A percentile compares a stretch with the other conserved stretches of the same genome.
Evolutionary conservation across 2,797 vertebrate genomes (phyloP).

Genomic region (Gouania willdenowi): DNA sequence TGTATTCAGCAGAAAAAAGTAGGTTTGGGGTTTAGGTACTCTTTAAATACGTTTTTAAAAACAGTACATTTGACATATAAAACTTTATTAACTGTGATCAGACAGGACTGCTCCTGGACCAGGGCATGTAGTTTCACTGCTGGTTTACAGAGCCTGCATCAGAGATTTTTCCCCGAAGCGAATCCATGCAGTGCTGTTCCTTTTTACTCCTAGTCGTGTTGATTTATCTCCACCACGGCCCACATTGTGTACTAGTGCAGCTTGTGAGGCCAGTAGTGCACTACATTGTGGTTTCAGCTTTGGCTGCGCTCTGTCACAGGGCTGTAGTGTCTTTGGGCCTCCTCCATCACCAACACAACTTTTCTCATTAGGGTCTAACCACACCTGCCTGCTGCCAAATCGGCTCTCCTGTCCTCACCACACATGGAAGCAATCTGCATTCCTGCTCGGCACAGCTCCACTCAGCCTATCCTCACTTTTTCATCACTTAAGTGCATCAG

Average conservation of each 20-base stretch:
- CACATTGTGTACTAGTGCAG: slow-evolving; percentile 63
- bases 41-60: too few species aligned
- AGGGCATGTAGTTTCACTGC: slow-evolving; percentile 58
- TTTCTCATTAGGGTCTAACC: slow-evolving; percentile 77
- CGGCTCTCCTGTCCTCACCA: slow-evolving; percentile 59
- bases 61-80: too few species aligned
- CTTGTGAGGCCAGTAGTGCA: slow-evolving; percentile 63
- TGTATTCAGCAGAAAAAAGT: too few species aligned
- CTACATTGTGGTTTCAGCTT: slow-evolving; percentile 68
- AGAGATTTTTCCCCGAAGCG: slow-evolving; percentile 49
- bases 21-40: too few species aligned
- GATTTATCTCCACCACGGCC: slow-evolving; percentile 62
- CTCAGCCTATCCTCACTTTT: slow-evolving; percentile 7
- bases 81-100: too few species aligned
- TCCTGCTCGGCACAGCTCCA: slow-evolving; percentile 53
- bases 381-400: slow-evolving; percentile 72
- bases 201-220: slow-evolving; percentile 58
- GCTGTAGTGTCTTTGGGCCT: slow-evolving; percentile 69
- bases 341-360: slow-evolving; percentile 75
- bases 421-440: slow-evolving; percentile 76
- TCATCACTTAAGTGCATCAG: slow-evolving; percentile 26
- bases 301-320: slow-evolving; percentile 63
- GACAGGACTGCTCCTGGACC: slow-evolving; percentile 38
- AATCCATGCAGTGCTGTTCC: slow-evolving; percentile 50
- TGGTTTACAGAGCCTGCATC: slow-evolving; percentile 63